phyloP scores from a whole-genome alignment of 2,113 vertebrate species.

The Megaceryle torquata region DNA sequence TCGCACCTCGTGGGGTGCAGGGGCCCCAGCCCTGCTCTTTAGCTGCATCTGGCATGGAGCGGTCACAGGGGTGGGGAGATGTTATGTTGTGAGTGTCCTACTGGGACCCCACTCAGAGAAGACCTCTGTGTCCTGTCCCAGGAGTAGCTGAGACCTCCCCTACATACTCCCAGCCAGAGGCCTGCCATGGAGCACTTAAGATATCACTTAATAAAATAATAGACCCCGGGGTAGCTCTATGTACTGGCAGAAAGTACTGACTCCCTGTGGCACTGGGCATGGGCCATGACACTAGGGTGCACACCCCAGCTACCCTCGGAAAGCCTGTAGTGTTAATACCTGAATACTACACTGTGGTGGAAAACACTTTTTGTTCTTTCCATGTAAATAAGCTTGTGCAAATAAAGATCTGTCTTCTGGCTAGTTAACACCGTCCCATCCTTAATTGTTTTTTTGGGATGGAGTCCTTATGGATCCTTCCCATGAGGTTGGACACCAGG shows the following conservation, averaged over 20 bases:
- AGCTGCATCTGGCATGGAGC: background rate
- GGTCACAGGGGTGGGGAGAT: background rate
- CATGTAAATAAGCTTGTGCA: background rate
- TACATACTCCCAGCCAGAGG: background rate
- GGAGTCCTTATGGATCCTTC: background rate
- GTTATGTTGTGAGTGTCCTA: background rate
- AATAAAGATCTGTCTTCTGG: background rate
- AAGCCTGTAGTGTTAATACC: background rate
- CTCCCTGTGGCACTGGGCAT: background rate
- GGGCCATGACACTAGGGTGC: background rate
- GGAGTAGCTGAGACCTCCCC: background rate
- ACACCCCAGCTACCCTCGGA: background rate
- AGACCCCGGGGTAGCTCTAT: too few species aligned
- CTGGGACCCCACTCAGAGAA: background rate
- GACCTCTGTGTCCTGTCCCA: background rate
- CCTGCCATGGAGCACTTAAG: too few species aligned
- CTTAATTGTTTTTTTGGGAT: background rate
- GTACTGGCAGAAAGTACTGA: too few species aligned
- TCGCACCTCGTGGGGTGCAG: too few species aligned
- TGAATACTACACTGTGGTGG: background rate
- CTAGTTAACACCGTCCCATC: background rate
- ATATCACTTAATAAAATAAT: too few species aligned
- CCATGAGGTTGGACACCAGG: background rate
- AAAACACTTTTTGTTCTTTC: background rate
- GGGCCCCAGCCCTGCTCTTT: accelerated